phyloP scores from a whole-genome alignment of 2,797 vertebrate genomes.

The Momotus momota region DNA sequence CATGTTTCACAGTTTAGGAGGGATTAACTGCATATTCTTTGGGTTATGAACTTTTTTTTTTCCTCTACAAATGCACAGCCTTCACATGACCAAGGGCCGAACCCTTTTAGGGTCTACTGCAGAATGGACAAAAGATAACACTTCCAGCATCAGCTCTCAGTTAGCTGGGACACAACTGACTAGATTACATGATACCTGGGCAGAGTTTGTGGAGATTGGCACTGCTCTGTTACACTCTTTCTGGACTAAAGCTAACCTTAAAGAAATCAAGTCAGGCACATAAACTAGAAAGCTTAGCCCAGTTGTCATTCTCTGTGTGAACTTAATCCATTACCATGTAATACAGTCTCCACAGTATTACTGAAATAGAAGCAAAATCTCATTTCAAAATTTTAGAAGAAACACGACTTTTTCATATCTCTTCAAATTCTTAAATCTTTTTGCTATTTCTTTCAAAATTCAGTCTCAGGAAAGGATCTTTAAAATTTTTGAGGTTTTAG shows the following conservation, averaged over 20 bases:
- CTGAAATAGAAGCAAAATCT: background rate
- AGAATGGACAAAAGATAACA: background rate
- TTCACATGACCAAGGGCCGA: background rate
- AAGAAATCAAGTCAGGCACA: background rate
- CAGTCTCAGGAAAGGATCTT: background rate
- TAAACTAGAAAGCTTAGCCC: background rate
- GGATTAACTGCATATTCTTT: background rate
- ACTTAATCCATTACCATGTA: background rate
- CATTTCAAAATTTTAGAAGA: background rate
- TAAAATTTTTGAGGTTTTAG: background rate
- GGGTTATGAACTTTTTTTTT: background rate
- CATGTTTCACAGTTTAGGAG: background rate
- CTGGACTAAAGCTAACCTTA: background rate
- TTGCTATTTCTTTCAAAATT: background rate
- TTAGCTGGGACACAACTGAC: background rate
- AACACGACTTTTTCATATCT: background rate
- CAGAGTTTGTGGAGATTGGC: background rate
- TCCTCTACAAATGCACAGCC: background rate
- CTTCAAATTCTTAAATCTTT: background rate
- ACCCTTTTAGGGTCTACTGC: background rate
- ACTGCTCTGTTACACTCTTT: background rate
- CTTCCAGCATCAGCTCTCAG: background rate
- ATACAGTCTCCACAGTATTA: background rate
- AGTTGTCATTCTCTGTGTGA: background rate
- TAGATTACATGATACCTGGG: background rate